Evolutionary conservation across 2,888 invertebrate genomes (phyloP).

Genomic region (Hedychridium roseum): DNA sequence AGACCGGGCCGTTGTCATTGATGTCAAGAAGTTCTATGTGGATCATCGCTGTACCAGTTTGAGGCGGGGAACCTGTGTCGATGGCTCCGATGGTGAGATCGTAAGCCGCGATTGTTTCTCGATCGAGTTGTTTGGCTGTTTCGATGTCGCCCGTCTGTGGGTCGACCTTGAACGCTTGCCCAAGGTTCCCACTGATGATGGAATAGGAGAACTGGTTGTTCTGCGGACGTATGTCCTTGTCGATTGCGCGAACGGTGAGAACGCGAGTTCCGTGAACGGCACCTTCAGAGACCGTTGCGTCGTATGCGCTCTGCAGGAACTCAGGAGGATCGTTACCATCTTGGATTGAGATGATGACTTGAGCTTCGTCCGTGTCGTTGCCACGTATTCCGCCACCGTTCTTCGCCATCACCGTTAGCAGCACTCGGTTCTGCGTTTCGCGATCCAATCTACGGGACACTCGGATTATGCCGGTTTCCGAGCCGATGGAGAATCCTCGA

Average conservation of each 20-base stretch:
- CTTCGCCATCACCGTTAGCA: conserved; percentile 92
- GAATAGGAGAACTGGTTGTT: conserved; percentile 93
- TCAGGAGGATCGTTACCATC: conserved; percentile 97
- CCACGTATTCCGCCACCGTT: conserved; percentile 93
- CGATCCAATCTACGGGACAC: conserved; percentile 85
- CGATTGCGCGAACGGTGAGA: conserved; percentile 82
- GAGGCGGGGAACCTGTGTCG: conserved; percentile 87
- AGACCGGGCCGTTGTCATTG: conserved; percentile 92
- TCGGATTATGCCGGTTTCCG: conserved; percentile 83
- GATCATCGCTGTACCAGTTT: conserved; percentile 89
- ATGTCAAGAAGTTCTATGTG: conserved; percentile 83
- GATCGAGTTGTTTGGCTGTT: conserved; percentile 78
- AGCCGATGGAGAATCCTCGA: conserved; percentile 86
- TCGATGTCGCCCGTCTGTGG: conserved; percentile 85
- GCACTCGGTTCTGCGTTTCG: conserved; percentile 88
- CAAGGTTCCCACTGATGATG: conserved; percentile 83
- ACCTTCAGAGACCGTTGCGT: conserved; percentile 83
- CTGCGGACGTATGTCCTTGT: conserved; percentile 89
- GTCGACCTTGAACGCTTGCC: conserved; percentile 87
- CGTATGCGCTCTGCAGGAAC: conserved; percentile 82
- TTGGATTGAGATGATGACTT: conserved; percentile 91
- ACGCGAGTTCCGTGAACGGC: conserved; percentile 78
- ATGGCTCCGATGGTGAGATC: conserved; percentile 85
- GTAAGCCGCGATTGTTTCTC: conserved; percentile 81
- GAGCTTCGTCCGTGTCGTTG: conserved; percentile 94